A percentile compares a stretch with the other conserved stretches of the same genome.
These are phyloP conservation scores for Drosophila orena DNA, from an alignment of 1,140 invertebrate species.

Conservation along the genomic window DNA sequence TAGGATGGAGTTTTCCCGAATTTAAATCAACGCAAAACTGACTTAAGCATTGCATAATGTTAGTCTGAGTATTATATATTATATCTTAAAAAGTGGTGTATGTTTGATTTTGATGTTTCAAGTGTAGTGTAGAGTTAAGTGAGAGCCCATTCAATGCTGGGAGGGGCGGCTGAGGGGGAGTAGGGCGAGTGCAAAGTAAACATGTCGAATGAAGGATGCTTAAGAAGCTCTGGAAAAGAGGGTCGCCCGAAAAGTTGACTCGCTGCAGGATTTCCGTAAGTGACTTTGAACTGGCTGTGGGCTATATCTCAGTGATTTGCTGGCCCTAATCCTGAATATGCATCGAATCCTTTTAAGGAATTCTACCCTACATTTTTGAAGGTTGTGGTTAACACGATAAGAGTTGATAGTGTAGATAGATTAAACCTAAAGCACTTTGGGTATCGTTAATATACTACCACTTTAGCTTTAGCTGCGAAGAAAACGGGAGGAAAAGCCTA, in stretches of 20 bases:
- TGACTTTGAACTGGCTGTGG: conserved; percentile 2
- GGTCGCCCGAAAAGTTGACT: conserved; percentile 51
- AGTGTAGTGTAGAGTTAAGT: conserved; percentile 12
- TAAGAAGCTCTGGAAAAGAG: conserved; percentile 45
- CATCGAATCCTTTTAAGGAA: not conserved
- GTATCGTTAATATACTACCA: too few species aligned
- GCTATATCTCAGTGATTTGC: conserved; percentile 17
- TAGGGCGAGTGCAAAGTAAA: conserved; percentile 70
- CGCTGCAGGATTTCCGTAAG: conserved; percentile 5
- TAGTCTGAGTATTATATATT: too few species aligned
- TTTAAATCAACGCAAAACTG: too few species aligned
- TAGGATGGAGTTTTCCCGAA: too few species aligned
- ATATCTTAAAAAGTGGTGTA: not conserved
- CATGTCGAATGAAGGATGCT: conserved; percentile 60
- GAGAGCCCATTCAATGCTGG: conserved; percentile 3
- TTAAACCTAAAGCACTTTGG: too few species aligned
- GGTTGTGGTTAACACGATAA: not conserved
- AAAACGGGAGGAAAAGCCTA: too few species aligned
- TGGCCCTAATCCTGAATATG: conserved; percentile 2
- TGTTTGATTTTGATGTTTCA: not conserved
- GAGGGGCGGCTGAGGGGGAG: conserved; percentile 21
- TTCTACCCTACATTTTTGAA: not conserved
- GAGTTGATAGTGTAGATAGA: not conserved
- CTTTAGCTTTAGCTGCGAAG: too few species aligned
- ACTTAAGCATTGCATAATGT: too few species aligned